Percentiles rank a stretch among this genome's conserved stretches.
phyloP scores from a whole-genome alignment of 2,888 invertebrate species.

The Kryphioiulus occultus region DNA sequence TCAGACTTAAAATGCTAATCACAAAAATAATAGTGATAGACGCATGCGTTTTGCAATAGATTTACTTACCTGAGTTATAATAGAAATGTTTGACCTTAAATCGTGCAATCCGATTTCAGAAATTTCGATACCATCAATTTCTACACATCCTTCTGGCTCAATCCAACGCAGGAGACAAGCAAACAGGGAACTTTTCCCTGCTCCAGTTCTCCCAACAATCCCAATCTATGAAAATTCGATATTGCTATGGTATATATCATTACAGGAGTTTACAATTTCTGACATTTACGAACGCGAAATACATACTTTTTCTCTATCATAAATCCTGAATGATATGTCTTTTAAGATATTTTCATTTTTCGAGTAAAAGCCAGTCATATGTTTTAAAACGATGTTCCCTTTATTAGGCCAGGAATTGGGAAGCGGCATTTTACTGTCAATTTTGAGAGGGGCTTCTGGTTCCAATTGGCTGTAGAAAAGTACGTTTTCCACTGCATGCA shows the following conservation, averaged over 20 bases:
- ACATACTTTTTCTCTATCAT: not conserved
- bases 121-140: slow-evolving; percentile 76
- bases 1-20: not conserved
- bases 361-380: not conserved
- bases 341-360: not conserved
- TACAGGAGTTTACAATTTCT: no score
- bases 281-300: no score
- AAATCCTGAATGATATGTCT: not conserved
- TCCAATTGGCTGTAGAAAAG: not conserved
- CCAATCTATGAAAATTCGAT: slow-evolving; percentile 67
- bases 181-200: slow-evolving; percentile 76
- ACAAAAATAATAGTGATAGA: not conserved
- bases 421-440: not conserved
- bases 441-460: not conserved
- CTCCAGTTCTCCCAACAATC: slow-evolving; percentile 73
- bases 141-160: slow-evolving; percentile 78
- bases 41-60: no score
- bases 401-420: not conserved
- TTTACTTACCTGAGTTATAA: slow-evolving; percentile 65
- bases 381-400: not conserved
- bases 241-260: not conserved
- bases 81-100: slow-evolving; percentile 63
- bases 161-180: slow-evolving; percentile 83
- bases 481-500: not conserved
- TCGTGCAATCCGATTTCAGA: slow-evolving; percentile 61